These are phyloP conservation scores for Drosophila neocordata DNA, from an alignment of 1,140 invertebrate genomes.

Conservation along the genomic window DNA sequence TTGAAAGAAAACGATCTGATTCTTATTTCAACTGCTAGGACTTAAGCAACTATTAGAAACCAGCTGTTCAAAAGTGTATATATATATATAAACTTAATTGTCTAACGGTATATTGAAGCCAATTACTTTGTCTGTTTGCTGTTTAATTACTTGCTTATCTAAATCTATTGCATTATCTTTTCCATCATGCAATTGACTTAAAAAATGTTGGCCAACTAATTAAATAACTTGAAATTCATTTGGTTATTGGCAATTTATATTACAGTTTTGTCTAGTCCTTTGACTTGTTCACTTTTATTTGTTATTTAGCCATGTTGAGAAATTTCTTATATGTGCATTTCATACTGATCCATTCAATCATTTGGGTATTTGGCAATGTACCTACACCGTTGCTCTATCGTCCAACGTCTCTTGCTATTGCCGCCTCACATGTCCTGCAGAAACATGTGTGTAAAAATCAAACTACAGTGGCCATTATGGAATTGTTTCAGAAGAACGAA, in stretches of 20 bases:
- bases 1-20: too few species aligned
- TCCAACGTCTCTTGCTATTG: not conserved
- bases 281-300: not conserved
- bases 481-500: conserved; percentile 6
- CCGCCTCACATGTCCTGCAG: conserved; percentile 23
- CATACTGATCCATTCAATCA: not conserved
- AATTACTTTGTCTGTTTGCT: too few species aligned
- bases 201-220: conserved; percentile 18
- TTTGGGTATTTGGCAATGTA: not conserved
- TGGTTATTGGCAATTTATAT: not conserved
- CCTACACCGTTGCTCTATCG: not conserved
- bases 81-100: too few species aligned
- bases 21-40: too few species aligned
- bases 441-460: conserved; percentile 33
- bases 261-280: not conserved
- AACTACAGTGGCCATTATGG: conserved; percentile 47
- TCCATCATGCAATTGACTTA: not conserved
- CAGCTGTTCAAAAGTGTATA: too few species aligned
- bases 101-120: too few species aligned
- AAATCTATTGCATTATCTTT: too few species aligned
- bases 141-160: too few species aligned
- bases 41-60: too few species aligned
- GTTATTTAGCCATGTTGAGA: conserved; percentile 10
- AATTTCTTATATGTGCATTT: not conserved
- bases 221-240: conserved; percentile 2